These are phyloP conservation scores for Hesperophylax magnus DNA, from an alignment of 1,140 invertebrate genomes.

Conservation along the genomic window DNA sequence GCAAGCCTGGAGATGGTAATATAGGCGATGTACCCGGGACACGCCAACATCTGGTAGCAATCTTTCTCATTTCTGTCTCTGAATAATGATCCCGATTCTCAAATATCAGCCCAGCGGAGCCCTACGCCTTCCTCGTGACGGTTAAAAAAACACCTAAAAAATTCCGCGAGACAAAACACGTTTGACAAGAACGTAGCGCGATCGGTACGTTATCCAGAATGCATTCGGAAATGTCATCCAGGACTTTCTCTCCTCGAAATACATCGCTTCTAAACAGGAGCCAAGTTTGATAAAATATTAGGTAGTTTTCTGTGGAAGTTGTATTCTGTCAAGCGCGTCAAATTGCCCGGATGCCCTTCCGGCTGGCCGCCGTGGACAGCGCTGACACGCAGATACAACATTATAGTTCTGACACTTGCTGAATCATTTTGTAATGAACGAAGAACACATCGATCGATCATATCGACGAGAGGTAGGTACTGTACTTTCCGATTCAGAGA, in stretches of 20 bases:
- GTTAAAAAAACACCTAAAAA: conserved; percentile 29
- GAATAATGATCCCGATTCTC: neutral
- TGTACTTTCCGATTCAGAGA: neutral
- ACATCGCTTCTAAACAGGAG: neutral
- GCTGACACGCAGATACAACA: neutral
- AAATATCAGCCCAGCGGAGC: neutral
- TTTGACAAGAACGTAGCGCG: conserved; percentile 49
- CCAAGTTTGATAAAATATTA: too few relatives aligned
- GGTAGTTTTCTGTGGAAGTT: neutral
- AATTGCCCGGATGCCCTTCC: conserved; percentile 41
- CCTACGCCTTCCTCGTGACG: conserved; percentile 1
- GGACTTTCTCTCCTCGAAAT: neutral
- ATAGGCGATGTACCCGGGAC: neutral
- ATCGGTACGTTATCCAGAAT: conserved; percentile 16
- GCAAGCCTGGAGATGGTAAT: neutral
- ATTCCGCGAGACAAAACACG: conserved; percentile 48
- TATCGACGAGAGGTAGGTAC: too few relatives aligned
- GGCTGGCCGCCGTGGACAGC: neutral
- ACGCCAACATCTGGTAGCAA: conserved; percentile 22
- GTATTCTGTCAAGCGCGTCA: conserved; percentile 29
- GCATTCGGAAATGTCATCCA: conserved; percentile 38
- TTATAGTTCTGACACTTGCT: too few relatives aligned
- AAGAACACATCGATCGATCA: neutral
- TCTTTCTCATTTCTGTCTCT: neutral
- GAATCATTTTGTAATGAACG: neutral